A percentile compares a stretch with the other conserved stretches of the same genome.
These are phyloP conservation scores for Actenoides lindsayi DNA, from an alignment of 2,113 vertebrate species.

Conservation along the genomic window DNA sequence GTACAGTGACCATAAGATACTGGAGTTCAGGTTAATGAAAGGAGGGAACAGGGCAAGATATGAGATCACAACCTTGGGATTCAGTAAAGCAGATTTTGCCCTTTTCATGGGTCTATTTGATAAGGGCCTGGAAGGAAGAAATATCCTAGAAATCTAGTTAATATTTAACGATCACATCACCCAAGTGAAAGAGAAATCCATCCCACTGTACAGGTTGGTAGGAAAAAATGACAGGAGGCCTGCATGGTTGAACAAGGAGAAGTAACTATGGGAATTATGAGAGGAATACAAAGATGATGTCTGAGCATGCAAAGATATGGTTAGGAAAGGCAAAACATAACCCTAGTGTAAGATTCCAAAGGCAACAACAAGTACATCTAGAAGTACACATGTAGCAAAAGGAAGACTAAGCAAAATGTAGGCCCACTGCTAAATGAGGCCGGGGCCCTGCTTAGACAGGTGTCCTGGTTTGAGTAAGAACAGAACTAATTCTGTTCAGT, in stretches of 20 bases:
- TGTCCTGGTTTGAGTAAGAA: too few relatives aligned
- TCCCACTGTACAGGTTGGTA: neutral
- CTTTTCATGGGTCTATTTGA: neutral
- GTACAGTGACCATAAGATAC: neutral
- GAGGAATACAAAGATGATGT: neutral
- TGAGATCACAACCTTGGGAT: neutral
- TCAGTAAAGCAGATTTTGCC: neutral
- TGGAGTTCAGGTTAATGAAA: neutral
- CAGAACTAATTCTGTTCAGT: too few relatives aligned
- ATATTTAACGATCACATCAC: neutral
- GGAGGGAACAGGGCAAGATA: accelerated
- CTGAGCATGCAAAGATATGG: neutral
- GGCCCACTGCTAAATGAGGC: neutral
- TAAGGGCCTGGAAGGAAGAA: neutral
- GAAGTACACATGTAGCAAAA: neutral
- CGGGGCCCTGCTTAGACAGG: neutral
- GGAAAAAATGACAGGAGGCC: neutral
- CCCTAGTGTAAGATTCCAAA: neutral
- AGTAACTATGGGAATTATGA: neutral
- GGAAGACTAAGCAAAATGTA: neutral
- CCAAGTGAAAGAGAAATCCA: neutral
- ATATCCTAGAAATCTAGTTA: neutral
- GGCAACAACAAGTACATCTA: neutral
- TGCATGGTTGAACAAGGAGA: neutral
- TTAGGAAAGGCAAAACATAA: neutral